Conservation (phyloP, 2,113 vertebrate species). For the Burhinus oedicnemus region DNA sequence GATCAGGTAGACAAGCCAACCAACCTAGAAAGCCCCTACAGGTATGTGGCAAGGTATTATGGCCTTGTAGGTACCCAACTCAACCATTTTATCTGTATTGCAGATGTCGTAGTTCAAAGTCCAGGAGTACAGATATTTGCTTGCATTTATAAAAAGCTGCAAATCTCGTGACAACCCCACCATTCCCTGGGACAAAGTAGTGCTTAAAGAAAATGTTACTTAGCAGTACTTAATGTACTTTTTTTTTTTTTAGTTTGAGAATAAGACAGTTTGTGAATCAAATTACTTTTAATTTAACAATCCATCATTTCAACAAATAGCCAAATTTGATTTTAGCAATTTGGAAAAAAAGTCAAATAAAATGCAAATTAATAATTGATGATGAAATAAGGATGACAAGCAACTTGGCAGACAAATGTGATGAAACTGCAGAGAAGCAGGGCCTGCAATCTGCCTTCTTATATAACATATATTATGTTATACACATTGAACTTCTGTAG, state of each 20-base stretch:
- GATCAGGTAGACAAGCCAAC: not conserved
- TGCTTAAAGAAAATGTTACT: not conserved
- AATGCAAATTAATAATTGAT: not conserved
- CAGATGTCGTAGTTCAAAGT: not conserved
- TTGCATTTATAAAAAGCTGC: not conserved
- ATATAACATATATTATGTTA: not conserved
- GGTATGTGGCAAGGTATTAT: not conserved
- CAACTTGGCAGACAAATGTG: not conserved
- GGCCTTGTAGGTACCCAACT: not conserved
- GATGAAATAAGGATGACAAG: not conserved
- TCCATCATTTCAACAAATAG: not conserved
- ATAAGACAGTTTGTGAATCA: not conserved
- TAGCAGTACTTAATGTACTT: not conserved
- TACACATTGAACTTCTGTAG: not conserved
- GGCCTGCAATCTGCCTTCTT: not conserved
- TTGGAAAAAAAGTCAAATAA: slow-evolving; percentile 6
- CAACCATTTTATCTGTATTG: not conserved
- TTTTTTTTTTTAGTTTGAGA: not conserved
- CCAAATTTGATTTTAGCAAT: not conserved
- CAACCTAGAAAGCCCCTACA: not conserved
- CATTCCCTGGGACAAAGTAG: not conserved
- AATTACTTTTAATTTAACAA: not conserved
- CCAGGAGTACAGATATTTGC: not conserved
- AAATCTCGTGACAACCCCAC: not conserved
- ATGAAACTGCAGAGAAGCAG: not conserved